Evolutionary conservation across 2,888 invertebrate species (phyloP).

Genomic region (Cataglyphis albicans): DNA sequence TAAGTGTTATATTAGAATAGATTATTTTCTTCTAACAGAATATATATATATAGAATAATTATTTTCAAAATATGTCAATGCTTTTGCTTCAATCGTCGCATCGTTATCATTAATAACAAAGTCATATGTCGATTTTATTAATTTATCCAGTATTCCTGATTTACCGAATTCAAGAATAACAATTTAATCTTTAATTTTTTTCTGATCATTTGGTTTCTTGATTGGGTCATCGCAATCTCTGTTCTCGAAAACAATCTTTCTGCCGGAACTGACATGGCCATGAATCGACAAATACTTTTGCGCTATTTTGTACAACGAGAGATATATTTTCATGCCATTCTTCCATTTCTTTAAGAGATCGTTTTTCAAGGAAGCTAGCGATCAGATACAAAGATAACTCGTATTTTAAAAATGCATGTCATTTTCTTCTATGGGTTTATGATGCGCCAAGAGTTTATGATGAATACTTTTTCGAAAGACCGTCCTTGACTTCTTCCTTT

Average conservation of each 20-base stretch:
- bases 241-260: conserved; percentile 19
- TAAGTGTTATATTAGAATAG: background rate
- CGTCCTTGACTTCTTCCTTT: background rate
- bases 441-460: background rate
- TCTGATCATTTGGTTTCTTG: background rate
- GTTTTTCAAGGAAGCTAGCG: background rate
- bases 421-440: background rate
- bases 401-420: background rate
- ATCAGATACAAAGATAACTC: background rate
- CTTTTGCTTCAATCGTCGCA: background rate
- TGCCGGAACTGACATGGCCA: background rate
- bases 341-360: background rate
- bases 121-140: background rate
- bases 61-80: background rate
- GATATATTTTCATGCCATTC: background rate
- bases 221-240: background rate
- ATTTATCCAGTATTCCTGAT: background rate
- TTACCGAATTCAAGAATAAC: conserved; percentile 9
- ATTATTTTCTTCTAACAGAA: background rate
- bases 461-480: background rate
- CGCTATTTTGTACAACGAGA: background rate
- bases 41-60: background rate
- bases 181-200: background rate
- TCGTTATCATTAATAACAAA: background rate
- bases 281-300: conserved; percentile 1